Conservation (phyloP, 2,113 vertebrate genomes). For the Ancistrus triradiatus region DNA sequence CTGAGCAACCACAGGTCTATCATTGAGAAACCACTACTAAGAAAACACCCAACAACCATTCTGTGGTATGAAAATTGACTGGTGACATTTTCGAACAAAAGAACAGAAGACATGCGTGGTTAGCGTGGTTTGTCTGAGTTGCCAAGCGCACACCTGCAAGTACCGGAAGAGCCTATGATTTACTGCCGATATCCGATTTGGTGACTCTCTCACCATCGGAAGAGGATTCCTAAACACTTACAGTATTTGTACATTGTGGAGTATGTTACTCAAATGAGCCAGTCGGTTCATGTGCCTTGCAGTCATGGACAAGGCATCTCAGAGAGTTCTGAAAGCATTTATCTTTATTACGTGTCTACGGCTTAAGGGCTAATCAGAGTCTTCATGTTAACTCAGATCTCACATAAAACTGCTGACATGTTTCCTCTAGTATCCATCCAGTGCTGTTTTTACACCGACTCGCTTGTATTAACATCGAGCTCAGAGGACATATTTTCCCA, state of each 20-base stretch:
- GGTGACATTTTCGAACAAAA: too few species aligned
- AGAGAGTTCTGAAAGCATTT: conserved; percentile 17
- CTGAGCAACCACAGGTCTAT: too few species aligned
- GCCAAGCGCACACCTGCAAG: too few species aligned
- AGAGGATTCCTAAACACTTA: background rate
- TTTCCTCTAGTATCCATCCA: conserved; percentile 1
- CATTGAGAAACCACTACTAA: too few species aligned
- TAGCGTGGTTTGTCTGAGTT: too few species aligned
- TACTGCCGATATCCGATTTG: background rate
- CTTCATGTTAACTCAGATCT: conserved; percentile 4
- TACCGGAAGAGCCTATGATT: too few species aligned
- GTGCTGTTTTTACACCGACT: background rate
- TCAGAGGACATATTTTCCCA: conserved; percentile 17
- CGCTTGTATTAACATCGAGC: background rate
- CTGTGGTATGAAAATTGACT: too few species aligned
- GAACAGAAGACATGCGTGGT: too few species aligned
- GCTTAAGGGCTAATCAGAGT: conserved; percentile 25
- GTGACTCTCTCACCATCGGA: background rate
- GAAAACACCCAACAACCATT: too few species aligned
- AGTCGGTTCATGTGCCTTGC: conserved; percentile 7
- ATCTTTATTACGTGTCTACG: conserved; percentile 17
- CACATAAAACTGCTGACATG: conserved; percentile 16
- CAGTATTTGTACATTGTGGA: background rate
- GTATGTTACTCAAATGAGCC: background rate
- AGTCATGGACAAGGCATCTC: background rate